A percentile compares a stretch with the other conserved stretches of the same genome.
Evolutionary conservation across 2,888 invertebrate genomes (phyloP).

Genomic region (Rhamnusium bicolor): DNA sequence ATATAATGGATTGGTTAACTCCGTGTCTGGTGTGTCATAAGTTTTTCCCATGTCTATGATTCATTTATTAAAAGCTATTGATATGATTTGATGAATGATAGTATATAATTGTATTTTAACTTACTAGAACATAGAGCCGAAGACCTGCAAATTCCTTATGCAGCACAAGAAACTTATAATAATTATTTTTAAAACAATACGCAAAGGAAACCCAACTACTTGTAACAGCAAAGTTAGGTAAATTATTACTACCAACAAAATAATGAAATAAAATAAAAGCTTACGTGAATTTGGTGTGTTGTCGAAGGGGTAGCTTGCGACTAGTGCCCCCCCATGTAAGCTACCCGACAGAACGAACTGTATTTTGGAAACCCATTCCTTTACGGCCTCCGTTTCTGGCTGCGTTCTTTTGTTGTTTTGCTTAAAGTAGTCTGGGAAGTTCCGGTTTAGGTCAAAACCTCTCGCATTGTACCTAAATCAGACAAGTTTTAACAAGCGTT

Average conservation of each 20-base stretch:
- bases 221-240: neutral
- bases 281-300: slow-evolving; percentile 95
- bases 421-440: slow-evolving; percentile 96
- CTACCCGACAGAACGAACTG: slow-evolving; percentile 96
- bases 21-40: too few species aligned
- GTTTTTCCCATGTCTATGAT: too few species aligned
- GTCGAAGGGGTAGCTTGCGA: slow-evolving; percentile 98
- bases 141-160: slow-evolving; percentile 82
- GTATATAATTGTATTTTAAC: slow-evolving; percentile 51
- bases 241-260: neutral
- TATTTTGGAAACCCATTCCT: slow-evolving; percentile 93
- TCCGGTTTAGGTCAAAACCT: slow-evolving; percentile 93
- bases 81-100: slow-evolving; percentile 14
- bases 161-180: slow-evolving; percentile 64
- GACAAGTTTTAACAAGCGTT: neutral
- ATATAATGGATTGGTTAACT: too few species aligned
- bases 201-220: neutral
- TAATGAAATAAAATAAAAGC: slow-evolving; percentile 62
- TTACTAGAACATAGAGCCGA: slow-evolving; percentile 83
- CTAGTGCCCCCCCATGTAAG: slow-evolving; percentile 94
- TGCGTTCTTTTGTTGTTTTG: slow-evolving; percentile 89
- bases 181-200: slow-evolving; percentile 48
- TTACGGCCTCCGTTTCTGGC: slow-evolving; percentile 95
- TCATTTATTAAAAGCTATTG: neutral
- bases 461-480: slow-evolving; percentile 84